Base-by-base conservation (phyloP, 2,888 invertebrate genomes). In the Panzeria rudis region DNA sequence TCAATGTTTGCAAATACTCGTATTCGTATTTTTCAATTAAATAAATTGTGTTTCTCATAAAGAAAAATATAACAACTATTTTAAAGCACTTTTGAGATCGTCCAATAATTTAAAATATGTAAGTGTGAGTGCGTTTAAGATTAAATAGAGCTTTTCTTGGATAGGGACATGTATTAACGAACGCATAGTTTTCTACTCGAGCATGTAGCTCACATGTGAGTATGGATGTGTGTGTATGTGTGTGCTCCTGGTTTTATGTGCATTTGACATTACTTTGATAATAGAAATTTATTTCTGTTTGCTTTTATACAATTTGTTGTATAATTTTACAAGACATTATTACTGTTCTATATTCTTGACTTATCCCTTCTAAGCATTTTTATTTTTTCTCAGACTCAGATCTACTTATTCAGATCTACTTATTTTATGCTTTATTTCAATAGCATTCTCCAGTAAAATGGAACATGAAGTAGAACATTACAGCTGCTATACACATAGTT, bases 241-340 rank as follows among this genome's bases (percentile, higher is more conserved):
- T 52, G 11, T 82, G 61, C 62, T 71, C 84, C 72, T 82, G 78
- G 61, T 41, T 71, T 76, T 44, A 44, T n/a, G 15, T n/a, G 44
- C 44, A n/a, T 15, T 44, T 44, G 44, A 44, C 44, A 15, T 44
- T 44, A 15, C 44, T 44, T 75, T 80, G 76, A 81, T 72, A 82
- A 79, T 72, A 82, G 66, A 75, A 82, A 79, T 64, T 64, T 78
- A 71, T 77, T 47, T 84, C 62, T 79, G 59, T 41, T 73, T 56
- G 50, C 69, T 71, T 78, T 76, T 62, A 61, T 72, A 54, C 25
- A 17, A 62, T 59, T 69, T 52, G 25, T 76, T 59, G 29, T 59
- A 8, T 15, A 69, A 68, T 61, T 72, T 71, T 54, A 25, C 41
- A 72, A 73, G 83, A 64, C 54, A 76, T 52, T 29, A 29, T 29